Conservation (phyloP, 1,140 invertebrate genomes). For the Cherax quadricarinatus region DNA sequence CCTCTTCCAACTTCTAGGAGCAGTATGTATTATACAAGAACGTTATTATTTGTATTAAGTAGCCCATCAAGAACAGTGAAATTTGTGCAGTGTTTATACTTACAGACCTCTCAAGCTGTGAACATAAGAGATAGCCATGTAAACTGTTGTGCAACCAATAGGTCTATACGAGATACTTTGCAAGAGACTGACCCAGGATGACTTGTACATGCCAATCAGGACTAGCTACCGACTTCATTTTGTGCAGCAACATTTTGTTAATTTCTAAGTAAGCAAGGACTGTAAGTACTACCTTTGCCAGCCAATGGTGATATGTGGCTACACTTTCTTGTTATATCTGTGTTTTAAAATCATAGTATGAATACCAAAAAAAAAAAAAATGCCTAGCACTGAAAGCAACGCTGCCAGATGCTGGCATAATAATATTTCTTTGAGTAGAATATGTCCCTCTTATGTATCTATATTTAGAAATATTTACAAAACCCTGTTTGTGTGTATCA, state of each 20-base stretch:
- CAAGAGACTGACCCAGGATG: too few relatives aligned
- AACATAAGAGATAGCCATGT: not conserved
- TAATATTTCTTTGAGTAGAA: not conserved
- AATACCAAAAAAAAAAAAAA: slow-evolving; percentile 34
- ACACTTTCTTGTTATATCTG: slow-evolving; percentile 59
- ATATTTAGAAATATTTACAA: not conserved
- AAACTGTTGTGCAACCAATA: too few relatives aligned
- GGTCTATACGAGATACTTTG: too few relatives aligned
- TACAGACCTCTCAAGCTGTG: slow-evolving; percentile 26
- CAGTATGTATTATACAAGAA: not conserved
- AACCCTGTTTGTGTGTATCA: not conserved
- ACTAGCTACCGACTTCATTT: not conserved
- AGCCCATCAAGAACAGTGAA: slow-evolving; percentile 11
- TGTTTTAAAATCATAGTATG: slow-evolving; percentile 50
- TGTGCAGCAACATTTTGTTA: slow-evolving; percentile 14
- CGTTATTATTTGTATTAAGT: slow-evolving; percentile 1
- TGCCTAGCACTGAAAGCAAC: not conserved
- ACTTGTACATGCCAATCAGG: too few relatives aligned
- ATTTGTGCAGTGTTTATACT: not conserved
- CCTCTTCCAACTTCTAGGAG: not conserved
- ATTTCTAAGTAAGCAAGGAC: slow-evolving; percentile 19
- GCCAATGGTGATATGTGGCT: slow-evolving; percentile 46
- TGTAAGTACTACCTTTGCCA: slow-evolving; percentile 17
- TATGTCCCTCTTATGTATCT: not conserved
- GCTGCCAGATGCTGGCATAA: not conserved